Base-by-base conservation (phyloP, 1,140 invertebrate genomes). In the Drosophila mauritiana region DNA sequence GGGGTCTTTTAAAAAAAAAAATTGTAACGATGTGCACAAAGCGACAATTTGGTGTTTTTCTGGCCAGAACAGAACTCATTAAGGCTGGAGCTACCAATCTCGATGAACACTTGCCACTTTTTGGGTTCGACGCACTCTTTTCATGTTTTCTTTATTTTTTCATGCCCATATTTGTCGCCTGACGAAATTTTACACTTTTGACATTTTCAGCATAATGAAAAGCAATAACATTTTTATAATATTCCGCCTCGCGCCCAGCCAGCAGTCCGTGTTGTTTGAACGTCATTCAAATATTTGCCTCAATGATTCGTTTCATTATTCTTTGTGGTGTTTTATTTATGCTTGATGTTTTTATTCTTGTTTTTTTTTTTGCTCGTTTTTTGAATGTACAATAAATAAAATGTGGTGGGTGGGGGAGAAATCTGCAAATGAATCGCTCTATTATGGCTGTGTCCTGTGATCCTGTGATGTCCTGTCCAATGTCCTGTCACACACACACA, bases 201-300 rank as follows among this genome's bases (percentile, higher is more conserved):
- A 55, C 43, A 77, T 68, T 75, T 64, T 42, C 45, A 31, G 53
- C 63, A 55, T 80, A 70, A 80, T 80, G 70, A 80, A 80, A 75
- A 80, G 77, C 78, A 80, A 80, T 80, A 80, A 80, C 78, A 80
- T 80, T 80, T 78, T 76, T 76, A 75, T 80, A 80, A 80, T 76
- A 67, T 56, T 40, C 40, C 40, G 51, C 40, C 43, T n/a, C n/a
- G 36, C 22, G 20, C 12, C 37, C 37, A 13, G 11, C 27, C 55
- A 13, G 39, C 27, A 31, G 36, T 37, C 13, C 22, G 0, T 51
- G 20, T 48, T 67, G 42, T 54, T 79, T 67, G 48, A 62, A 78
- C 59, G 75, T 75, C 57, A 75, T 69, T 80, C 78, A 80, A 80
- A 80, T 80, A 80, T 80, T 80, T 80, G 77, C 57, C 58, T 53